Conservation (phyloP, 2,113 vertebrate species). For the Neotoma lepida region DNA sequence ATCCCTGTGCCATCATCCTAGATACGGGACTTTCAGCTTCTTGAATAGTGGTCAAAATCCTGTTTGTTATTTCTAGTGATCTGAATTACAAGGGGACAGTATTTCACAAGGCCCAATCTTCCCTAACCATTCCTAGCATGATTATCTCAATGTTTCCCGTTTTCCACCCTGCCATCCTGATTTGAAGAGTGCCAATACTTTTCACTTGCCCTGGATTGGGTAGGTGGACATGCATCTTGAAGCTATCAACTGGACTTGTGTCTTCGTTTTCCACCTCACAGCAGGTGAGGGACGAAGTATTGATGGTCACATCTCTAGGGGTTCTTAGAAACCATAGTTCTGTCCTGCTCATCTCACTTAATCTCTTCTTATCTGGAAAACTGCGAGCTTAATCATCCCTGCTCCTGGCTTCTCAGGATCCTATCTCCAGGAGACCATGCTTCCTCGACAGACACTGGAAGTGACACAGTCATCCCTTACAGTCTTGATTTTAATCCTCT, state of each 20-base stretch:
- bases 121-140: neutral
- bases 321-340: neutral
- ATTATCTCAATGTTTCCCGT: neutral
- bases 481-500: neutral
- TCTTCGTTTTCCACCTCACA: neutral
- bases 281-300: neutral
- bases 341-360: neutral
- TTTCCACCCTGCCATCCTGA: neutral
- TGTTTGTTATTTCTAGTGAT: neutral
- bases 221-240: neutral
- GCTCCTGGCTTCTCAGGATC: neutral
- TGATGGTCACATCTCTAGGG: neutral
- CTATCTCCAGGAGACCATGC: fast-evolving
- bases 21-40: neutral
- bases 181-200: neutral
- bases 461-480: neutral
- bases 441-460: fast-evolving
- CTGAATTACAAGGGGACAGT: neutral
- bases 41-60: neutral
- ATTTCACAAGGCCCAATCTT: neutral
- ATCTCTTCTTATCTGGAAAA: neutral
- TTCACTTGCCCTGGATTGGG: neutral
- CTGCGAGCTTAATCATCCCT: neutral
- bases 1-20: neutral
- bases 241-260: neutral